Evolutionary conservation across 1,140 invertebrate genomes (phyloP).

Genomic region (Drosophila suzukii): DNA sequence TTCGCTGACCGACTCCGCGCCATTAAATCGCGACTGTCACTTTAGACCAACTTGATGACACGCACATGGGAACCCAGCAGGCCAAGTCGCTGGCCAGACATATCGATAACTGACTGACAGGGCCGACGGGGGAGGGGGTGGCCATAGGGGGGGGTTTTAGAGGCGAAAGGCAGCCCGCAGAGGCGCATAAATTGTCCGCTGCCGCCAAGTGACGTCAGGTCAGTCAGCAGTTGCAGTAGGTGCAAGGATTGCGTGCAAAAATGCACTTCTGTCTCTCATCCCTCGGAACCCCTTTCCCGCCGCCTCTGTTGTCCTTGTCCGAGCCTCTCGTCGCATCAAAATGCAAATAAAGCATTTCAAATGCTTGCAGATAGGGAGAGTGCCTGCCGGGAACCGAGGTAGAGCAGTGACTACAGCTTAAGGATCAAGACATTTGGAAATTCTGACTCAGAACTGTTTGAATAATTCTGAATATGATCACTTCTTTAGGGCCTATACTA

Average conservation of each 20-base stretch:
- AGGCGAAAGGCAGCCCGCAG: conserved; percentile 32
- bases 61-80: conserved; percentile 66
- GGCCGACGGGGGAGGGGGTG: neutral
- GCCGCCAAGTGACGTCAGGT: conserved; percentile 78
- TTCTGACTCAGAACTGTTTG: neutral
- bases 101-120: conserved; percentile 58
- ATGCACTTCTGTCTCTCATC: conserved; percentile 70
- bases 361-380: conserved; percentile 50
- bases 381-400: conserved; percentile 3
- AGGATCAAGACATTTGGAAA: neutral
- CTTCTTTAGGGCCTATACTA: neutral
- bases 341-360: conserved; percentile 82
- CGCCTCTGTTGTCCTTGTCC: conserved; percentile 8
- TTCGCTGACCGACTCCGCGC: conserved; percentile 65
- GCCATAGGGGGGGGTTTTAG: conserved; percentile 20
- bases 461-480: neutral
- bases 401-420: conserved; percentile 2
- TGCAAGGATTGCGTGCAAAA: conserved; percentile 79
- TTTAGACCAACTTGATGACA: conserved; percentile 84
- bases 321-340: conserved; percentile 78
- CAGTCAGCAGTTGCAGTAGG: conserved; percentile 66
- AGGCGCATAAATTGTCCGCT: conserved; percentile 78
- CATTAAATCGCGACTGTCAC: conserved; percentile 84
- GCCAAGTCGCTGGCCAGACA: conserved; percentile 37
- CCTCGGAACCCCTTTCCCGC: neutral